Base-by-base conservation (phyloP, 2,888 invertebrate species). In the Hyles lineata region DNA sequence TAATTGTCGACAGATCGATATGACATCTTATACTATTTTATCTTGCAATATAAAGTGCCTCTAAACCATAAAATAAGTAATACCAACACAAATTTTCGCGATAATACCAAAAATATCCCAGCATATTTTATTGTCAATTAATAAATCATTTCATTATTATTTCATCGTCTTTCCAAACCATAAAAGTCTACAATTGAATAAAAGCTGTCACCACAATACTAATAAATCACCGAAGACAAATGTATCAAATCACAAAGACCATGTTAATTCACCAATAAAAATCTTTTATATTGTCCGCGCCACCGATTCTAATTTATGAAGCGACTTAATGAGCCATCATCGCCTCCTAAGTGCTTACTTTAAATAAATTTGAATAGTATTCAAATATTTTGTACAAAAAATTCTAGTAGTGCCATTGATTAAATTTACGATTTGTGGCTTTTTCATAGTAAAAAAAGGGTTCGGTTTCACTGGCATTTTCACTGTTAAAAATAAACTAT, bases 381-480 rank as follows among this genome's bases (percentile, higher is more conserved):
- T 70, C 17, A 6, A 60, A 55, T 55, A 8, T 17, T 71, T 43
- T 19, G 2, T 21, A 55, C 7, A 21, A 58, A 43, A 21, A 43
- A 71, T 17, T 35, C n/a, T 6, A 15, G 19, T 8, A 25, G 15
- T 69, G 52, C 19, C 9, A 50, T 43, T 58, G 9, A 3, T 17
- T 43, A 60, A 61, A 4, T 43, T 63, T 55, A 59, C 29, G 70
- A 78, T 15, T 43, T 43, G 43, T 43, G 11, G 43, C 2, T 15
- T 43, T 11, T 43, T 43, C 1, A 83, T 83, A 75, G 85, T 87
- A 87, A 89, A 86, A 88, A 87, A 87, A 88, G 83, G 87, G 82
- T 78, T 78, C 75, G 83, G 82, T 91, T 92, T 91, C 88, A 88
- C 89, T 87, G 76, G 75, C 78, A 88, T 90, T 91, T 89, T 89